Base-by-base conservation (phyloP, 1,140 invertebrate genomes). In the Aphaenogaster rudis region DNA sequence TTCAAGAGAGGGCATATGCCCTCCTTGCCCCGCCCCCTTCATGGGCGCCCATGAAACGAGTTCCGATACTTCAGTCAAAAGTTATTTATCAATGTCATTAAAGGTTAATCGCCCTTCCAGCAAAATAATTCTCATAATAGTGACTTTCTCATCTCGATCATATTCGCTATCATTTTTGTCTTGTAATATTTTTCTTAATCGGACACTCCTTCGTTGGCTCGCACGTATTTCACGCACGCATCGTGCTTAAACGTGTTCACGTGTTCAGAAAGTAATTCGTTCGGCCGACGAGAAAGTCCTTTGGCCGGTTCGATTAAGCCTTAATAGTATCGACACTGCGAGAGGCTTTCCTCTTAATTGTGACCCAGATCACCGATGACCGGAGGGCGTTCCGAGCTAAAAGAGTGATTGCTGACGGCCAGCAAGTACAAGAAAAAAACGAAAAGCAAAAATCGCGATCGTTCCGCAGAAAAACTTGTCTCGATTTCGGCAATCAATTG, bases 321-420 rank as follows among this genome's bases (percentile, higher is more conserved):
- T 85, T 87, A 86, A 90, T 87, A 89, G 80, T 85, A 87, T 80
- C 76, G 67, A 74, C 74, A 77, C 36, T 21, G 87, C 45, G 13
- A 59, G 13, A 59, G 54, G 88, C 91, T 92, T 92, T 92, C 91
- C 91, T 92, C 72, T 92, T 91, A 90, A 92, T 90, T 88, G 86
- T 86, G 91, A 90, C 91, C 91, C 90, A 91, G 85, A 91, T 92
- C 80, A 66, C 54, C 82, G 80, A 86, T 69, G 59, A 78, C 88
- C 85, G 50, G 39, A 48, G 80, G 82, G 77, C 33, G 50, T 6
- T 13, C 54, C 21, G 77, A 79, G 36, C 9, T 50, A 15, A 67
- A 76, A 63, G 28, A 61, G 77, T 45, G 36, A 39, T 39, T 39
- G 48, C 11, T 61, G 69, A 42, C 28, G 66, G 52, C 28, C 50